Evolutionary conservation across 2,888 invertebrate genomes (phyloP).

Genomic region (Vesta saturnalis): DNA sequence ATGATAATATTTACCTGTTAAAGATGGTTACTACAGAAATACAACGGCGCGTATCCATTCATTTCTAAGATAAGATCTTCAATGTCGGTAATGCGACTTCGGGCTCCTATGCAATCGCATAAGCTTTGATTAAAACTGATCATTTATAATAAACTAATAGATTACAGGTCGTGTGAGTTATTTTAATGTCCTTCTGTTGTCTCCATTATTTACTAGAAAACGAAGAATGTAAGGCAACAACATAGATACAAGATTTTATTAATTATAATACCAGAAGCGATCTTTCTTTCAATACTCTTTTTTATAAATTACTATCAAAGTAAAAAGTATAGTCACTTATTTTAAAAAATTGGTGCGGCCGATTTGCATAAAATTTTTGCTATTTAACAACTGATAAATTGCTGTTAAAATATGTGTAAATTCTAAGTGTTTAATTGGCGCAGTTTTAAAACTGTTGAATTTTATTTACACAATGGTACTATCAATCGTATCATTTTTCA

Average conservation of each 20-base stretch:
- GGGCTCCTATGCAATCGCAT: conserved; percentile 34
- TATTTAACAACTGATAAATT: too few relatives aligned
- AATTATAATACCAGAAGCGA: neutral
- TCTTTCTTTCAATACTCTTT: too few relatives aligned
- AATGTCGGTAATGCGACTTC: conserved; percentile 38
- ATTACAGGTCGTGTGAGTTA: conserved; percentile 18
- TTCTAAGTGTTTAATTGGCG: too few relatives aligned
- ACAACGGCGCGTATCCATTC: conserved; percentile 35
- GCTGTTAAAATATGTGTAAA: too few relatives aligned
- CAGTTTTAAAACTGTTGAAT: too few relatives aligned
- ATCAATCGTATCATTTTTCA: too few relatives aligned
- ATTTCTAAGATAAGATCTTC: conserved; percentile 36
- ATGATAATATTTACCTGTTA: conserved; percentile 39
- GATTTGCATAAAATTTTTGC: too few relatives aligned
- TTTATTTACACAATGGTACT: too few relatives aligned
- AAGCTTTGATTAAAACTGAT: conserved; percentile 38
- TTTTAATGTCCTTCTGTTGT: conserved; percentile 19
- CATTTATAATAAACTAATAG: conserved; percentile 34
- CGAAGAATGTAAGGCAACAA: conserved; percentile 11
- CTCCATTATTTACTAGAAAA: conserved; percentile 19
- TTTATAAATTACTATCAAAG: too few relatives aligned
- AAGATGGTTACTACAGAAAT: conserved; percentile 40
- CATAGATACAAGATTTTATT: neutral
- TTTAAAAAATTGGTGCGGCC: too few relatives aligned
- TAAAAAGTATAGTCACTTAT: too few relatives aligned